phyloP scores from a whole-genome alignment of 2,797 vertebrate genomes.

The Muraenolepis orangiensis region DNA sequence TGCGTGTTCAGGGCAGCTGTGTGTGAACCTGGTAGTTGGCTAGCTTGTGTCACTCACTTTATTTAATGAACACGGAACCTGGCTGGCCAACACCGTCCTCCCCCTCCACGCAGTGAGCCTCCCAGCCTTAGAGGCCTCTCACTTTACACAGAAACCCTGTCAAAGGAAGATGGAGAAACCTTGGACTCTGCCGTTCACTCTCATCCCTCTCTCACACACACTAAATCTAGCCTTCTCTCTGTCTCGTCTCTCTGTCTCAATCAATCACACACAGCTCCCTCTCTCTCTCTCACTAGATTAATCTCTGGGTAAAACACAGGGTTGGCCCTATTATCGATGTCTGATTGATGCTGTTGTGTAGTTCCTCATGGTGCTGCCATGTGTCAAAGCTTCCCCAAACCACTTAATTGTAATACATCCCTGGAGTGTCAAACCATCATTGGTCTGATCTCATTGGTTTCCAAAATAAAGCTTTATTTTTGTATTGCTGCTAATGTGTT shows the following conservation, averaged over 20 bases:
- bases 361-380: neutral
- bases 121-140: too few relatives aligned
- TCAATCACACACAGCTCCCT: too few relatives aligned
- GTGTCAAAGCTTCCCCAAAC: neutral
- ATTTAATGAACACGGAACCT: too few relatives aligned
- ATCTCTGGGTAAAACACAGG: neutral
- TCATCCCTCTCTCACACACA: neutral
- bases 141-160: neutral
- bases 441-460: neutral
- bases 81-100: too few relatives aligned
- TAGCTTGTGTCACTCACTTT: neutral
- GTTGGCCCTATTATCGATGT: neutral
- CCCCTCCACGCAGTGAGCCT: too few relatives aligned
- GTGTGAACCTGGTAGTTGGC: neutral
- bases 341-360: neutral
- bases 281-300: neutral
- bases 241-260: too few relatives aligned
- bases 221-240: too few relatives aligned
- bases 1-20: constrained; percentile 1
- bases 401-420: constrained; percentile 2
- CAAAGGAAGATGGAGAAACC: neutral
- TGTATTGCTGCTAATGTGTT: neutral
- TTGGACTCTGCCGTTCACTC: neutral
- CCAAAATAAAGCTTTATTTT: neutral
- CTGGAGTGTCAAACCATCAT: constrained; percentile 17